Evolutionary conservation across 2,797 vertebrate species (phyloP), one percentile per base, ranked within the genome.

Genomic region (Coilia nasus): DNA sequence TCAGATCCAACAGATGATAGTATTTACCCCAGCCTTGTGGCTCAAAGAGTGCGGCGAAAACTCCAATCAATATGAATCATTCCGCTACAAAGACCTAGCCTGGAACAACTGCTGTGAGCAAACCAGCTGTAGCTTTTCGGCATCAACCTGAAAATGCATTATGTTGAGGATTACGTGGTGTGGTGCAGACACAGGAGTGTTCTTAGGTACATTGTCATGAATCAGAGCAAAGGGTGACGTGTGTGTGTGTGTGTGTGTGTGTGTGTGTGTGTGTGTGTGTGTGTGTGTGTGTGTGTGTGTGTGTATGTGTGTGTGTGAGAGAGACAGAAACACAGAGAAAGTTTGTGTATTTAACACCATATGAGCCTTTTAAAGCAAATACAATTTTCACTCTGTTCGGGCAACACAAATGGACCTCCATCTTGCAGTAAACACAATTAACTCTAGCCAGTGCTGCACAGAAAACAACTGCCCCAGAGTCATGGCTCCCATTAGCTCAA

Each of bases 391-490:
- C 71, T 78, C 71, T 41, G 71, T 78, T 78, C 31, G 2, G 31
- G 35, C 41, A 41, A 78, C 71, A 78, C 71, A 78, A 31, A 78
- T 78, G 81, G 80, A 84, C 83, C 47, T 82, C 82, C 87, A 83
- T 85, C 62, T 60, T 71, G 31, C 86, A 41, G 64, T 84, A 87
- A 83, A 82, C 71, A 83, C 89, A 90, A 89, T 90, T 86, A 88
- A 86, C 87, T 83, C 90, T 87, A 87, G 89, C 86, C 87, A 86
- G 89, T 81, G 83, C 84, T 83, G 87, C 83, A 54, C 82, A 78
- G 83, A 82, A 46, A 57, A 59, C 87, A 87, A 87, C 86, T 88
- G 85, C 90, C 88, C 82, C 75, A 47, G 78, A 87, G 85, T 88
- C 84, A 88, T 87, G 56, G 82, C 83, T 87, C 82, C 84, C 87